Base-by-base conservation (phyloP, 2,888 invertebrate species). In the Schizaphis graminum region DNA sequence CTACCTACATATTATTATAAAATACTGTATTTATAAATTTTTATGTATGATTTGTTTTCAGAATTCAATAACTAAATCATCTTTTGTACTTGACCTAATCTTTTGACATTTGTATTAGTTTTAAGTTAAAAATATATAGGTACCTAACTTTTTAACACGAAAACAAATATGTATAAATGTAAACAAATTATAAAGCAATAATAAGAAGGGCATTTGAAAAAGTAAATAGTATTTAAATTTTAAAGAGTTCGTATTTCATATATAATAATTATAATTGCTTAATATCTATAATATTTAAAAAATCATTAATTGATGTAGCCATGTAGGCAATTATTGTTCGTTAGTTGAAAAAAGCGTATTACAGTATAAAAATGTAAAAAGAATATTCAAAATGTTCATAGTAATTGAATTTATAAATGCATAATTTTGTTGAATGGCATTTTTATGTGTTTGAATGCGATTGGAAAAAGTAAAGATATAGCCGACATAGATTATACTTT, bases 121-220 rank as follows among this genome's bases (percentile, higher is more conserved):
- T 11, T 16, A 1, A 61, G 57, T 44, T 89, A 21, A 89, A 89
- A 89, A 89, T 61, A n/a, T 21, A 47, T 10, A n/a, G n/a, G n/a
- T n/a, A 47, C 44, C 7, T 47, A 28, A 47, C 13, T 7, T 89
- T 57, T 13, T 28, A 89, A 41, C 56, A 53, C 16, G 21, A 28
- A 90, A 49, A 90, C 67, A 90, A 90, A 28, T 28, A 47, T 47
- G 24, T 90, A 47, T 3, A 61, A 61, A 67, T n/a, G 47, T 90
- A 90, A 90, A 49, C 26, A 90, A 49, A 35, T 26, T 49, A 24
- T 77, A 77, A 77, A 90, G 67, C 67, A 90, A 90, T 26, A 49
- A 90, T 16, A 5, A 16, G 26, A 67, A 35, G 47, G 49, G n/a
- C 47, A 61, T 90, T 47, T 90, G 28, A 47, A 16, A 67, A 61